Evolutionary conservation across 1,140 invertebrate species (phyloP).

Genomic region (Palaemon carinicauda): DNA sequence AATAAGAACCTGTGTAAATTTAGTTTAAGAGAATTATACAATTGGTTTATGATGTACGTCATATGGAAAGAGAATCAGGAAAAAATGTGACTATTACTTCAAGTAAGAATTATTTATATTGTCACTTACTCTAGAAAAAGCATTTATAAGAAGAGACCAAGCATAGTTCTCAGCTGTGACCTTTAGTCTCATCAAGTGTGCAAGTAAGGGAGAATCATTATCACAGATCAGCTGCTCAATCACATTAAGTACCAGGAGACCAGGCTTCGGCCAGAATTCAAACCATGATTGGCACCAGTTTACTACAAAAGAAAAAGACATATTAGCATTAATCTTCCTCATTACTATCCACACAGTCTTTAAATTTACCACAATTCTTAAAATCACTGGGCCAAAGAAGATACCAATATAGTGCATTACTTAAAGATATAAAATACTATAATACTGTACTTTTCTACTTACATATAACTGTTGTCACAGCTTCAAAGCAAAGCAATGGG

Average conservation of each 20-base stretch:
- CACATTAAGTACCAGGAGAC: constrained; percentile 81
- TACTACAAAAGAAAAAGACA: constrained; percentile 65
- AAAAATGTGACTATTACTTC: too few species aligned
- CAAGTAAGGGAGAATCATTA: constrained; percentile 74
- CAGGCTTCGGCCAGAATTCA: constrained; percentile 85
- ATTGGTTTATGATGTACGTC: too few species aligned
- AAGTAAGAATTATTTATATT: too few species aligned
- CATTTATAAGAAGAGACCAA: constrained; percentile 78
- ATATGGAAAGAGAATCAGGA: too few species aligned
- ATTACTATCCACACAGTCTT: too few species aligned
- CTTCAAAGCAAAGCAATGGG: constrained; percentile 79
- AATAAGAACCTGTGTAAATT: too few species aligned
- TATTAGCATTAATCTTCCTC: neutral
- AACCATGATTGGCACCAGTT: constrained; percentile 91
- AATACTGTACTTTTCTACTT: constrained; percentile 64
- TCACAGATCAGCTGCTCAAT: constrained; percentile 82
- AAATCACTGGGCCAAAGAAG: neutral
- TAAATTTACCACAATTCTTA: neutral
- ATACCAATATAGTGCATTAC: too few species aligned
- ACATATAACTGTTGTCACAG: constrained; percentile 75
- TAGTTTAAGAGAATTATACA: too few species aligned
- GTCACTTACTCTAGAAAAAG: constrained; percentile 76
- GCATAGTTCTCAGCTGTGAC: constrained; percentile 81
- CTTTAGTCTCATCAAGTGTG: constrained; percentile 74
- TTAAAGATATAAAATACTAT: constrained; percentile 30